Base-by-base conservation (phyloP, 1,140 invertebrate genomes). In the Drosophila ercepeae region DNA sequence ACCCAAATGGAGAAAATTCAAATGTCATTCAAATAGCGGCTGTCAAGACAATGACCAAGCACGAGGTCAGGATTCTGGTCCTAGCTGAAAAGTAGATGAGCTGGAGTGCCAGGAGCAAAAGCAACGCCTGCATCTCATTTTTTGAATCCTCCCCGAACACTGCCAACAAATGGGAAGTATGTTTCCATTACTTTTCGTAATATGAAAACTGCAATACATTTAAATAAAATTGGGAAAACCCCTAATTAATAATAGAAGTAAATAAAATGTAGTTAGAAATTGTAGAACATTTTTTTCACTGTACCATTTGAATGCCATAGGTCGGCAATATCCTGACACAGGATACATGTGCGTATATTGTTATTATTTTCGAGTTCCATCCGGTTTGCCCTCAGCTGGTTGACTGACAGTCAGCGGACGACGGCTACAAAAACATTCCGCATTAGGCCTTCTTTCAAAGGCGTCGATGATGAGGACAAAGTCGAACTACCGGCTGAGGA, bases 1-100 rank as follows among this genome's bases (percentile, higher is more conserved):
- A 67, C 11, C 46, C 19, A 67, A 67, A 67, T 67, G 59, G 27
- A 23, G 48, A 75, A 81, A 84, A 84, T 84, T 86, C 57, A 77
- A 86, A 84, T 84, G 81, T 84, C 81, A 84, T 84, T 84, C 72
- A 86, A 73, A 81, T 86, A 84, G 64, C 76, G 79, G 72, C 54
- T 78, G 72, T 53, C 63, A 57, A 76, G 50, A 84, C 81, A 84
- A 84, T 84, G 82, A 64, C 65, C 65, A 63, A 41, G 79, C 79
- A 83, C 71, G 68, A 68, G 68, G 81, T 75, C 55, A 76, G 81
- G 36, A 44, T 21, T 13, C 25, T 29, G 45, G 69, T 32, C 29
- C 29, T 11, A 19, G 21, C 13, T 25, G 57, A 78, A 71, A 50
- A 75, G 75, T 68, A 39, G 68, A 45, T 52, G 57, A 63, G 49